Evolutionary conservation across 1,140 invertebrate genomes (phyloP), one percentile per base, ranked within the genome.

Genomic region (Drosophila miranda): DNA sequence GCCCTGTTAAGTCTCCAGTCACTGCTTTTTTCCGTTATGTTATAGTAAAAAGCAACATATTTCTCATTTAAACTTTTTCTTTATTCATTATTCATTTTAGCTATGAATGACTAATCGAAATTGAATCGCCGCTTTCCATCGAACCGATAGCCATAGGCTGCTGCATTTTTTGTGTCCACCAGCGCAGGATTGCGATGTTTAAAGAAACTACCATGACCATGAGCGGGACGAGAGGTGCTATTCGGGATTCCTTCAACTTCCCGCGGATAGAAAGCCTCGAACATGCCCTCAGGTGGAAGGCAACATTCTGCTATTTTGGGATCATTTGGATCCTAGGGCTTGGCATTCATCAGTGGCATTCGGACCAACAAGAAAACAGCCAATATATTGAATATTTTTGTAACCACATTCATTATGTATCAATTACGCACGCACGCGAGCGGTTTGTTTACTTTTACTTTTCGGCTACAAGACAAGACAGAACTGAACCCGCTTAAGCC

Each of bases 81-180:
- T 43, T 48, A 23, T 45, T 60, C 8, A 26, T 26, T 26, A 26
- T 26, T 5, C 23, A 26, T 43, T 16, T 45, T 26, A 55, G 50
- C 6, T 41, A 14, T 13, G 23, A 26, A 26, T 26, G 23, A 26
- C 92, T 86, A 95, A 91, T 96, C 94, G 78, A 94, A 96, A 91
- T 96, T 96, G 74, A 96, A 97, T 63, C 95, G 93, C 38, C 96
- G 92, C 82, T 94, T 94, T 13, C 96, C 96, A 80, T 96, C 96
- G 79, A 97, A 97, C 21, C 95, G 93, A 79, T 95, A 97, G 6
- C 96, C 96, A 88, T 96, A 97, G 5, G 96, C 96, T 1, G 96
- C 95, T 13, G 95, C 94, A 86, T 97, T 97, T 72, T 95, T 95
- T 0, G 95, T 95, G 75, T 95, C 95, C 1, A 97, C 94, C 55